Evolutionary conservation across 2,113 vertebrate genomes (phyloP).

Genomic region (Acanthisitta chloris): DNA sequence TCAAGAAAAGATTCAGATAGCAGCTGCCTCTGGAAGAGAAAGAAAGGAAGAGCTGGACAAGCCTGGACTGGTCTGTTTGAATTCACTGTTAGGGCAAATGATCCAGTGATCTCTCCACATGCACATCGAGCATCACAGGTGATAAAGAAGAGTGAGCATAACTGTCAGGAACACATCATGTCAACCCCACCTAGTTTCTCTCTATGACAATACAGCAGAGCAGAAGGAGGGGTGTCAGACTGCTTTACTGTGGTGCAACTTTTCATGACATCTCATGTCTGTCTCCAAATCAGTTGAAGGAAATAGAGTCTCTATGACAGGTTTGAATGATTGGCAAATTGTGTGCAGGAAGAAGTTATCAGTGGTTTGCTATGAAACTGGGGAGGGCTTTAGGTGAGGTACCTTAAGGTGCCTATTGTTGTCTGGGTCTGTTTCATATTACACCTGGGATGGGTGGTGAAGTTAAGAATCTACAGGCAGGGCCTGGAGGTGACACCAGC

Average conservation of each 20-base stretch:
- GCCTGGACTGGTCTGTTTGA: background rate
- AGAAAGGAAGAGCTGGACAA: background rate
- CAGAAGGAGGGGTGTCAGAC: background rate
- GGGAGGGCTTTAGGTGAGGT: background rate
- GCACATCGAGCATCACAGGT: background rate
- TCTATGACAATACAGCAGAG: background rate
- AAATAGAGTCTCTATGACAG: background rate
- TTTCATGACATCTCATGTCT: background rate
- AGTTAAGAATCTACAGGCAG: background rate
- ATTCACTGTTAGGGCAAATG: background rate
- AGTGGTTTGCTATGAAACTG: background rate
- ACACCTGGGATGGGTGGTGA: background rate
- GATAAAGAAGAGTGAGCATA: background rate
- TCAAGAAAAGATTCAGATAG: background rate
- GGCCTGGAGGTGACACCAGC: background rate
- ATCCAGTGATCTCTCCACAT: background rate
- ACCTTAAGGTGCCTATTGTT: background rate
- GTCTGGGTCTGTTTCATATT: background rate
- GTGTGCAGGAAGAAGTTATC: background rate
- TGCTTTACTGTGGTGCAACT: background rate
- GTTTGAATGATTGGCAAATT: background rate
- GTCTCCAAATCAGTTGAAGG: background rate
- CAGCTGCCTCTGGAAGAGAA: background rate
- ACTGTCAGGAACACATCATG: background rate
- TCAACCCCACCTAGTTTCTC: background rate